Percentiles rank a stretch among this genome's conserved stretches.
These are phyloP conservation scores for Nasonia giraulti DNA, from an alignment of 1,140 invertebrate genomes.

Conservation along the genomic window DNA sequence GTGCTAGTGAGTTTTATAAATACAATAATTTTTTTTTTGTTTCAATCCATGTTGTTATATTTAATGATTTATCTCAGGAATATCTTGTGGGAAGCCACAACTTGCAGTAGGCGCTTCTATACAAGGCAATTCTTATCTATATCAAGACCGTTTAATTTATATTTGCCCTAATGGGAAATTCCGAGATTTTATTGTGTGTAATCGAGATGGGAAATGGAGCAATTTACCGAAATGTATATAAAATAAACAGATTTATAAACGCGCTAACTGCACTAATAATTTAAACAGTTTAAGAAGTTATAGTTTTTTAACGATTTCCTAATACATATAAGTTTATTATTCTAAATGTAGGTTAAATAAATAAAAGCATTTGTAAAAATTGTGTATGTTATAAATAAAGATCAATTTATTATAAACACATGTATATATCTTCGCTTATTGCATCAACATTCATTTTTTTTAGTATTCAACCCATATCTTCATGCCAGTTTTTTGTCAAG, in stretches of 20 bases:
- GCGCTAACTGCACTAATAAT: neutral
- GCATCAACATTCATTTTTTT: slow-evolving; percentile 40
- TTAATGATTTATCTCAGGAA: slow-evolving; percentile 63
- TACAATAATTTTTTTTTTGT: neutral
- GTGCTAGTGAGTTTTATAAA: slow-evolving; percentile 70
- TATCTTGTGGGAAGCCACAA: slow-evolving; percentile 69
- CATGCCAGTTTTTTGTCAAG: neutral
- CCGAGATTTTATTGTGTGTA: slow-evolving; percentile 60
- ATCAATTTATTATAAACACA: slow-evolving; percentile 43
- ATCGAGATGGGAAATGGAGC: slow-evolving; percentile 64
- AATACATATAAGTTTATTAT: slow-evolving; percentile 24
- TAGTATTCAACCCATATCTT: slow-evolving; percentile 1
- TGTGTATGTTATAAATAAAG: slow-evolving; percentile 46
- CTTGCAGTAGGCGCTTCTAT: slow-evolving; percentile 65
- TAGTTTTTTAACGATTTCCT: neutral
- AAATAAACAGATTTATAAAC: slow-evolving; percentile 13
- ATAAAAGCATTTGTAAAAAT: slow-evolving; percentile 28
- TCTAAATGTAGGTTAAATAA: slow-evolving; percentile 38
- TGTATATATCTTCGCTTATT: slow-evolving; percentile 29
- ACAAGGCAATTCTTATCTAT: slow-evolving; percentile 72
- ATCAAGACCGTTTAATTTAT: slow-evolving; percentile 71
- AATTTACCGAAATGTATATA: slow-evolving; percentile 55
- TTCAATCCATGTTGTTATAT: slow-evolving; percentile 33
- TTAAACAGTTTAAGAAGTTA: slow-evolving; percentile 10
- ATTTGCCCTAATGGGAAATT: slow-evolving; percentile 69